A percentile compares a stretch with the other conserved stretches of the same genome.
Evolutionary conservation across 2,888 invertebrate genomes (phyloP).

Genomic region (Bimastos eiseni): DNA sequence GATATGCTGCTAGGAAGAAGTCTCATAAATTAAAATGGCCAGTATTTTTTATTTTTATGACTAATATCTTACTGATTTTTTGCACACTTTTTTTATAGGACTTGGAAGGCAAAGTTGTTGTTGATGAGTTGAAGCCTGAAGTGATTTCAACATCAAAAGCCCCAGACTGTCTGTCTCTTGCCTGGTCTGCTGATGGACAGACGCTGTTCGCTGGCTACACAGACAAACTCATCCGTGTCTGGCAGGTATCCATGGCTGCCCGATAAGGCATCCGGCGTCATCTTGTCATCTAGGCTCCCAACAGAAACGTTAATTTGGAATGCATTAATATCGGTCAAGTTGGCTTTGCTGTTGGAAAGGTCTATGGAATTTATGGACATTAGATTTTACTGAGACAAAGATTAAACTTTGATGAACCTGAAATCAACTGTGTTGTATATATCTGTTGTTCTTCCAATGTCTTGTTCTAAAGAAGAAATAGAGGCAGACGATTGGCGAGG

Average conservation of each 20-base stretch:
- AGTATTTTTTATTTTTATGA: not conserved
- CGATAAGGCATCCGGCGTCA: constrained; percentile 8
- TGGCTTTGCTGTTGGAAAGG: not conserved
- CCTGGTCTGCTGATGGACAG: constrained; percentile 99
- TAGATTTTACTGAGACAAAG: not conserved
- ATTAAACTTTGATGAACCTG: not conserved
- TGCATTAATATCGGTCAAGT: constrained; percentile 2
- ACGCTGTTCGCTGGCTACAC: constrained; percentile 98
- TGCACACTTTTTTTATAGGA: constrained; percentile 71
- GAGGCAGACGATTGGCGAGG: not conserved
- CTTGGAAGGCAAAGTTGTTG: constrained; percentile 98
- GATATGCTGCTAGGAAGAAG: not conserved
- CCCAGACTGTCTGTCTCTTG: constrained; percentile 92
- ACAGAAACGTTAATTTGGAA: constrained; percentile 5
- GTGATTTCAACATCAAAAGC: constrained; percentile 80
- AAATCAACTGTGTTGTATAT: constrained; percentile 4
- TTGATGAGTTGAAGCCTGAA: constrained; percentile 96
- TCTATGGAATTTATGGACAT: constrained; percentile 4
- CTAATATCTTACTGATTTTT: not conserved
- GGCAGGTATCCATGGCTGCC: constrained; percentile 77
- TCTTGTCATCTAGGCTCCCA: not conserved
- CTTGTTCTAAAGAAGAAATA: not conserved
- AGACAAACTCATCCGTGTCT: constrained; percentile 95
- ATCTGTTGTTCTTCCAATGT: not conserved
- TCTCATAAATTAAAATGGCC: not conserved